phyloP scores from a whole-genome alignment of 2,113 vertebrate genomes.

The Cyrtonyx montezumae region DNA sequence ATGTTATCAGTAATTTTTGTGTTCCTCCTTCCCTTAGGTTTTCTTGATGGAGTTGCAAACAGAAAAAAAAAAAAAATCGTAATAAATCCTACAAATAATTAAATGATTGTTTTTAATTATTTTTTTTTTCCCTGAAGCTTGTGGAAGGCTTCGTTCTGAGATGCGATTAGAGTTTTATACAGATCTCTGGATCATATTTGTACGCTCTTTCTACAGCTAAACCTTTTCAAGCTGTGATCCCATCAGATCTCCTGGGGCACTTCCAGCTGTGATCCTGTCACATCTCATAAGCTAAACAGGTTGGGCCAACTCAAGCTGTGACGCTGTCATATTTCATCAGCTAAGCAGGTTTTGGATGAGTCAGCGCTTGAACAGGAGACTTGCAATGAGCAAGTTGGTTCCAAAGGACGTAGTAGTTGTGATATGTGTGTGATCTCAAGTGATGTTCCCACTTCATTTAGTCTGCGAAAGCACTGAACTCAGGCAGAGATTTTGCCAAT shows the following conservation, averaged over 20 bases:
- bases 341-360: not conserved
- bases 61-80: too few relatives aligned
- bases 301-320: conserved; percentile 45
- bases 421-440: not conserved
- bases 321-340: conserved; percentile 52
- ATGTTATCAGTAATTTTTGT: not conserved
- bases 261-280: conserved; percentile 63
- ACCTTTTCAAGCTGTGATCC: conserved; percentile 58
- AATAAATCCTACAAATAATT: too few relatives aligned
- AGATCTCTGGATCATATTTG: not conserved
- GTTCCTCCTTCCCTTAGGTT: not conserved
- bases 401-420: accelerated
- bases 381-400: not conserved
- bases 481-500: not conserved
- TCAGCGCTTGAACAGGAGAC: not conserved
- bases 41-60: not conserved
- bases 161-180: not conserved
- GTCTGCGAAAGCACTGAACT: not conserved
- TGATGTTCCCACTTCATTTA: not conserved
- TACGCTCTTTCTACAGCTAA: not conserved
- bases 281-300: conserved; percentile 49
- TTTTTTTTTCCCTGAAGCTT: not conserved
- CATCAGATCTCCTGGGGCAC: conserved; percentile 64
- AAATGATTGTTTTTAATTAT: too few relatives aligned
- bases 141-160: not conserved